These are phyloP conservation scores for Brachypterus glaber DNA, from an alignment of 2,888 invertebrate species.

Conservation along the genomic window DNA sequence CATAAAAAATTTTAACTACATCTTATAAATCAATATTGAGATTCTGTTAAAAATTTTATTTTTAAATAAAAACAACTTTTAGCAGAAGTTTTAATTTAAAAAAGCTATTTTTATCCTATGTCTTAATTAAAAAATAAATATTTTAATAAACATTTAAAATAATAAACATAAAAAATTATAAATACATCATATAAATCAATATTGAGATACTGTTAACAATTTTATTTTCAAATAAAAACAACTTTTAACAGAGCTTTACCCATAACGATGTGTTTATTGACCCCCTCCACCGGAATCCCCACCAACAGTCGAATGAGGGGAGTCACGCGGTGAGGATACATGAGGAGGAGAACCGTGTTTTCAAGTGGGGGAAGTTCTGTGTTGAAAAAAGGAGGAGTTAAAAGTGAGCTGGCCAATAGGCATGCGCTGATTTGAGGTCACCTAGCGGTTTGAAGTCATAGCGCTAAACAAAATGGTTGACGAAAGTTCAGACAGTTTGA, in stretches of 20 bases:
- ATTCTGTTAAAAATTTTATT: slow-evolving; percentile 40
- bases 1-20: slow-evolving; percentile 25
- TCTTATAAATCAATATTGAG: slow-evolving; percentile 38
- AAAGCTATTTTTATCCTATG: no score
- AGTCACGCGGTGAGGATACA: slow-evolving; percentile 20
- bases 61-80: slow-evolving; percentile 38
- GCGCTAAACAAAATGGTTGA: slow-evolving; percentile 54
- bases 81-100: slow-evolving; percentile 41
- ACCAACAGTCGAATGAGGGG: slow-evolving; percentile 24
- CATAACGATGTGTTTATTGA: slow-evolving; percentile 43
- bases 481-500: slow-evolving; percentile 35
- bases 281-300: slow-evolving; percentile 28
- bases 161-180: slow-evolving; percentile 26
- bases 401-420: slow-evolving; percentile 41
- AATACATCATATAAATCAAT: slow-evolving; percentile 35
- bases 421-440: slow-evolving; percentile 41
- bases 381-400: slow-evolving; percentile 31
- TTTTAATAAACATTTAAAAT: no score
- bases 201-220: slow-evolving; percentile 40
- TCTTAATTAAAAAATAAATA: no score
- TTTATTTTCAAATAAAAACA: slow-evolving; percentile 39
- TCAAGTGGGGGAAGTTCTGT: slow-evolving; percentile 18
- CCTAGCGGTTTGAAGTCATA: slow-evolving; percentile 40
- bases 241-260: slow-evolving; percentile 40
- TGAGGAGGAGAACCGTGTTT: slow-evolving; percentile 16